Conservation (phyloP, 2,113 vertebrate species). For the Carassius carassius region DNA sequence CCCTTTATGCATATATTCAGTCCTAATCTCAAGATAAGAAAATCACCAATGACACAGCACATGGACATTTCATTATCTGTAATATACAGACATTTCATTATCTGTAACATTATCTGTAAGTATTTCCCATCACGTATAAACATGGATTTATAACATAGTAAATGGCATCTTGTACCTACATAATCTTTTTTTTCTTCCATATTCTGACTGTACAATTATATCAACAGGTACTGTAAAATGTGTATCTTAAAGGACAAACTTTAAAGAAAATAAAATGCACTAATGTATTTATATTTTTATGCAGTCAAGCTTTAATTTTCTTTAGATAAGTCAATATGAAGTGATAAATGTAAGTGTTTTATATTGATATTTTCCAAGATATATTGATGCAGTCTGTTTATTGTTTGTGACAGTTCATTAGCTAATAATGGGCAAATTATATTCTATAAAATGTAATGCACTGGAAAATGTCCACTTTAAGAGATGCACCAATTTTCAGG, state of each 20-base stretch:
- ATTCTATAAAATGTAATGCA: neutral
- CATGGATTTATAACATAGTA: neutral
- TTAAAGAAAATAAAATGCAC: neutral
- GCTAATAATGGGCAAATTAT: slow-evolving; percentile 16
- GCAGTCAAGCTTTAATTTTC: neutral
- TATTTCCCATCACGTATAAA: neutral
- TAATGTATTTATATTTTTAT: neutral
- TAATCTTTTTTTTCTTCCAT: neutral
- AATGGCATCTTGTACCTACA: neutral
- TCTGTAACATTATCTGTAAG: neutral
- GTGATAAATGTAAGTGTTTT: neutral
- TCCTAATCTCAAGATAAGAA: neutral
- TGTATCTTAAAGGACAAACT: neutral
- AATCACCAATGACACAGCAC: neutral
- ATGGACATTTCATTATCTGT: neutral
- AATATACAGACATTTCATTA: neutral
- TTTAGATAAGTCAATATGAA: neutral
- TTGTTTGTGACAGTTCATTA: neutral
- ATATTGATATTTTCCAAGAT: neutral
- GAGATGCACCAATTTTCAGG: neutral
- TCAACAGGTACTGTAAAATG: neutral
- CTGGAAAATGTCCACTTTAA: slow-evolving; percentile 14
- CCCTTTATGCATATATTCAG: neutral
- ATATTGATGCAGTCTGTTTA: neutral
- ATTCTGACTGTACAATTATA: neutral